Base-by-base conservation (phyloP, 2,797 vertebrate species). In the Melanotaenia pygmaea region DNA sequence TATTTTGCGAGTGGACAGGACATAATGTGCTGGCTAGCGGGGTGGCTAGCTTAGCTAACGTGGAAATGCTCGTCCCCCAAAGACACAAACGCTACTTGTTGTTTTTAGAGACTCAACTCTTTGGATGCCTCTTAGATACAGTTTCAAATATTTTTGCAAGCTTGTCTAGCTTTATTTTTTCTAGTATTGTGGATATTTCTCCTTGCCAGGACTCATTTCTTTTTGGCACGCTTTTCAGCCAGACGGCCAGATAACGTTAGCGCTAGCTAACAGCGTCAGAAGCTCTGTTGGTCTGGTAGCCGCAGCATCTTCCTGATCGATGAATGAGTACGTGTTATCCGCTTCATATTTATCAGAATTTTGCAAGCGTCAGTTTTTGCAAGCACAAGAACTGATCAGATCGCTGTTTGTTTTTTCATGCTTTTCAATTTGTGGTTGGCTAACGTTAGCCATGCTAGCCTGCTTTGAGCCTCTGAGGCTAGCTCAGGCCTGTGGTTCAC, bases 1-100 rank as follows among this genome's bases (percentile, higher is more conserved):
- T 82, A 77, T 89, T 88, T 90, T 88, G 78, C 86, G 50, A 83
- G 70, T 66, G 91, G 89, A 89, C 81, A 80, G 86, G 79, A 74
- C 84, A 76, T 79, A 66, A 73, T 88, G 82, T 72, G 84, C 81
- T 80, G 69, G 89, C 88, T 85, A 88, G 82, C 86, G 57, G 65
- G 77, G 67, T 81, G 82, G 88, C 87, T 88, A 78, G 80, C 81
- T 75, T 73, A 81, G 77, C 85, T 83, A 74, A 77, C 73, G 45
- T 64, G 77, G 67, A 79, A 76, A 79, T 61, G 65, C 70, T 72
- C 77, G 58, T 20, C 72, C 72, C 60, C 47, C 30, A 57, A 67
- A 79, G 63, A 79, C 67, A 67, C 22, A 51, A 83, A 81, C 40
- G 58, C 40, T 86, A 76, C 37, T 83, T 83, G 69, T 83, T 74